Percentiles rank a stretch among this genome's conserved stretches.
Evolutionary conservation across 2,113 vertebrate species (phyloP).

Genomic region (Pterophyllum scalare): DNA sequence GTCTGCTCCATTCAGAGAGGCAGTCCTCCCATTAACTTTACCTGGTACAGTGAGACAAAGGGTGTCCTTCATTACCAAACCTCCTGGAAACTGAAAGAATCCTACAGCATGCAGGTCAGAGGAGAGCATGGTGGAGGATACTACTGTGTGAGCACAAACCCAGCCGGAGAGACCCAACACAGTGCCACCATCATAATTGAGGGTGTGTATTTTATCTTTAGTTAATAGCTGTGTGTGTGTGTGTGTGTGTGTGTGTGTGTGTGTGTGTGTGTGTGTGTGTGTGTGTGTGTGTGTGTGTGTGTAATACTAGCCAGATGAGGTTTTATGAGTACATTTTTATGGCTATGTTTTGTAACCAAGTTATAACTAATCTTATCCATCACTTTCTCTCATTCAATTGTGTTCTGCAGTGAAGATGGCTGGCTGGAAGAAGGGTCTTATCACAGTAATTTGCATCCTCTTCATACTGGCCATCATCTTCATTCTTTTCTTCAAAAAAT

Average conservation of each 20-base stretch:
- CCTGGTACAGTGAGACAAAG: conserved; percentile 37
- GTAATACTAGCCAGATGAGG: background rate
- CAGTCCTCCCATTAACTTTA: conserved; percentile 72
- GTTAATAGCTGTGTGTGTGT: no score
- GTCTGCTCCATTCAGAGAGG: conserved; percentile 68
- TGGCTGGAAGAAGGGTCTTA: conserved; percentile 78
- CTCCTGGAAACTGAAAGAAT: background rate
- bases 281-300: background rate
- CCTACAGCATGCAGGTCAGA: conserved; percentile 38
- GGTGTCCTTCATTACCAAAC: background rate
- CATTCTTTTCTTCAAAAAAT: conserved; percentile 61
- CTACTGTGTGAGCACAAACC: conserved; percentile 72
- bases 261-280: no score
- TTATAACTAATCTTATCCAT: background rate
- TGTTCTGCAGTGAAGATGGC: conserved; percentile 76
- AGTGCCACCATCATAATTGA: conserved; percentile 36
- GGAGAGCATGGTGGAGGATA: conserved; percentile 61
- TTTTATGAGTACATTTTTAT: background rate
- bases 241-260: conserved; percentile 47
- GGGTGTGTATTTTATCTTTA: conserved; percentile 56
- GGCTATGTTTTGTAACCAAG: background rate
- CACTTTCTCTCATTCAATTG: background rate
- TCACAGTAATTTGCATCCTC: conserved; percentile 65
- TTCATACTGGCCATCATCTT: conserved; percentile 59
- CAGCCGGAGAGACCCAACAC: conserved; percentile 19